Evolutionary conservation across 92 coral and sea anemone genomes (phyloP), one percentile per base, ranked within the genome.

Genomic region (Desmophyllum pertusum): DNA sequence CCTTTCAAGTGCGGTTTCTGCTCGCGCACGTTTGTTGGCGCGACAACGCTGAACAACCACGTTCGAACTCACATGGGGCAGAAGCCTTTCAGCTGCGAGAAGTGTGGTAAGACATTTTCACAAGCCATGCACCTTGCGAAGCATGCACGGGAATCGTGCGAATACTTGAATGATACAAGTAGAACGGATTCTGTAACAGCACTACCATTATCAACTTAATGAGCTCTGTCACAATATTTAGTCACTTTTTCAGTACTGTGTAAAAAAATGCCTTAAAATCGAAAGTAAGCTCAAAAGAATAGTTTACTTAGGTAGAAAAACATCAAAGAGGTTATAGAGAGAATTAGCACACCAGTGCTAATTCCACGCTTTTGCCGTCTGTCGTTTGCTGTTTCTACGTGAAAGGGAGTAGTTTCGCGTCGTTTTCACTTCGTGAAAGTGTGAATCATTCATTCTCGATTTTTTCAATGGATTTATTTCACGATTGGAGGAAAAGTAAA

Each of bases 1-100:
- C 97, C 96, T 64, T 97, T 97, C 91, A 97, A 94, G 77, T 97
- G 99, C 48, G 99, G 99, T 41, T 97, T 92, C 80, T 97, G 99
- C 88, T 90, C 95, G 70, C 97, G 99, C 88, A 88, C 98, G 57
- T 97, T 97, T 78, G 95, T 98, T 21, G 99, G 99, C n/a, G 96
- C 99, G 25, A 97, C 99, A 59, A 97, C 99, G 75, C 98, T 97
- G 73, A 95, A 95, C 86, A 97, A 97, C 73, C 99, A 97, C 73
- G 93, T 97, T 45, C 94, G 99, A 74, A 94, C 99, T 21, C 99
- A 97, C 89, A 92, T 98, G 39, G 99, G 99, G 9, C 95, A 94
- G 81, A 97, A 94, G 50, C 99, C 99, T 14, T 97, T 97, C 40
- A 84, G 84, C 77, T 97, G 99, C 76, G 91, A 89, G 21, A 85